Conservation (phyloP, 2,888 invertebrate genomes). For the Halocaridina rubra region DNA sequence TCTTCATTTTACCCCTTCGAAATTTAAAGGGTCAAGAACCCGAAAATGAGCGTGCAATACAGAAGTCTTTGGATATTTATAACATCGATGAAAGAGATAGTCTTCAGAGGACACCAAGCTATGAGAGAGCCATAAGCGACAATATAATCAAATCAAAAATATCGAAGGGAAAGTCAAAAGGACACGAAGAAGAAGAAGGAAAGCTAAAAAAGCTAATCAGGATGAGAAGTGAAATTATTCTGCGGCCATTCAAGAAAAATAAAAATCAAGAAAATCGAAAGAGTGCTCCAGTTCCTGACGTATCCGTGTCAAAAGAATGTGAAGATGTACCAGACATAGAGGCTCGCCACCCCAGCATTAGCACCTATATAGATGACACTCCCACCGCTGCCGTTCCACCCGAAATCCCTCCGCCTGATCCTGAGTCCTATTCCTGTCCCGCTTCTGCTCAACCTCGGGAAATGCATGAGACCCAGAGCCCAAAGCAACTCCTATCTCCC, state of each 20-base stretch:
- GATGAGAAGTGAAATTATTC: constrained; percentile 40
- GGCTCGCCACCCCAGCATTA: constrained; percentile 62
- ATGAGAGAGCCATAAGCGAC: constrained; percentile 28
- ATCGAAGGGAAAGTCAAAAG: not conserved
- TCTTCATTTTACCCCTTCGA: not conserved
- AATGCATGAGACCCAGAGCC: not conserved
- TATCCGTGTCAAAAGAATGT: not conserved
- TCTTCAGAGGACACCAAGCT: constrained; percentile 36
- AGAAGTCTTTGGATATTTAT: not conserved
- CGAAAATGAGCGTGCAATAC: not conserved
- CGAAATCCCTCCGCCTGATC: not conserved
- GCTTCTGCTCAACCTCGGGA: not conserved
- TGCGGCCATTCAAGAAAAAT: constrained; percentile 30
- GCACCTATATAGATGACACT: constrained; percentile 62
- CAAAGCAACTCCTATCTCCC: not conserved
- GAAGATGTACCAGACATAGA: constrained; percentile 46
- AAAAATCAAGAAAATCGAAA: constrained; percentile 11
- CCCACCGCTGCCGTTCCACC: constrained; percentile 45
- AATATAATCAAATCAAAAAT: not conserved
- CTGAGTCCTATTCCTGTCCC: not conserved
- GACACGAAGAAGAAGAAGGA: not conserved
- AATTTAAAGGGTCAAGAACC: not conserved
- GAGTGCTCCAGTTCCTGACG: constrained; percentile 32
- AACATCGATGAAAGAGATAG: not conserved
- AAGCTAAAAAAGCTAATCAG: constrained; percentile 49